A percentile compares a stretch with the other conserved stretches of the same genome.
Conservation (phyloP, 2,113 vertebrate species). For the Caretta caretta region DNA sequence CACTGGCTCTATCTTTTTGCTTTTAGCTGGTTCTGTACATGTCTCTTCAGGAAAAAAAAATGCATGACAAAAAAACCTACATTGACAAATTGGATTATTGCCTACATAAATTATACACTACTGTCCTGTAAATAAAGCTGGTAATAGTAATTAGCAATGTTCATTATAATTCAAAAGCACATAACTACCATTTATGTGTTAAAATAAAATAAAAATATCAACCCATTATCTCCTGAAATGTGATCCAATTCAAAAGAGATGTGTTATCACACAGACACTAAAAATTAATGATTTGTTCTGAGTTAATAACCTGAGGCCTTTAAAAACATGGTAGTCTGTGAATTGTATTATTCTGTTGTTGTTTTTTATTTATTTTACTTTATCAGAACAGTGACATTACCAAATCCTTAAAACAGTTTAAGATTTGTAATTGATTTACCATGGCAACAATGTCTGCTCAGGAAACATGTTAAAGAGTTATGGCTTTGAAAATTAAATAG, state of each 20-base stretch:
- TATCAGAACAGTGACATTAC: neutral
- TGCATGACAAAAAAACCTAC: neutral
- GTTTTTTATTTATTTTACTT: neutral
- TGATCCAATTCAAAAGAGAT: neutral
- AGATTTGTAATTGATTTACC: neutral
- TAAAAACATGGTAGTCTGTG: neutral
- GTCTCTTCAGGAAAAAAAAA: neutral
- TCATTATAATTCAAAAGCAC: neutral
- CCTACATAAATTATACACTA: neutral
- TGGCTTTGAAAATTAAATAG: neutral
- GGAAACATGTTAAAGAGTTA: neutral
- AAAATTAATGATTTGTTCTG: neutral
- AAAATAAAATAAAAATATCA: neutral
- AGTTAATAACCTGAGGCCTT: neutral
- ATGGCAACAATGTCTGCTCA: neutral
- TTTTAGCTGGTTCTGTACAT: neutral
- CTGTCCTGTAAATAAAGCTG: conserved; percentile 27
- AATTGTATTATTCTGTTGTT: neutral
- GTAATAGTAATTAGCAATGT: neutral
- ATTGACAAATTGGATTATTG: conserved; percentile 6
- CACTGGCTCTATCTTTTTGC: neutral
- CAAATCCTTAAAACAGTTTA: neutral
- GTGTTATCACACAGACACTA: neutral
- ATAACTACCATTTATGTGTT: conserved; percentile 6
- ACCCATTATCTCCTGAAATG: neutral